Conservation (phyloP, 2,113 vertebrate species). For the Herpetotheres cachinnans region DNA sequence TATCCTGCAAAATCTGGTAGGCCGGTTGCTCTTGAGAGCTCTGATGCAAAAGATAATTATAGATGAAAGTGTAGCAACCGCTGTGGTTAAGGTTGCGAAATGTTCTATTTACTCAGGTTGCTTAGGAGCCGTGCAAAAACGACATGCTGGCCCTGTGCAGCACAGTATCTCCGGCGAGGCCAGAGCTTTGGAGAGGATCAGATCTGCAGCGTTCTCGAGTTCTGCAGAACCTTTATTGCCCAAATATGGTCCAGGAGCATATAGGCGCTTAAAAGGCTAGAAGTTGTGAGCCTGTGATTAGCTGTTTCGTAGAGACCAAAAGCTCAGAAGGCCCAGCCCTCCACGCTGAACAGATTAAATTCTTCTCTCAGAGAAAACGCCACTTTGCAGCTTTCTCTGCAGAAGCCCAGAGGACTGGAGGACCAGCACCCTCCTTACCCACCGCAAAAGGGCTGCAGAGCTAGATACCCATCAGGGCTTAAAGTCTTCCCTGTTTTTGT, state of each 20-base stretch:
- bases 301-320: rapidly evolving
- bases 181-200: background rate
- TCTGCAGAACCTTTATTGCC: background rate
- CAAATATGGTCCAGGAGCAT: slow-evolving; percentile 3
- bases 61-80: background rate
- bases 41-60: slow-evolving; percentile 11
- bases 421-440: background rate
- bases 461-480: background rate
- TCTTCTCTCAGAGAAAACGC: background rate
- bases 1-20: background rate
- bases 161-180: background rate
- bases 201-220: background rate
- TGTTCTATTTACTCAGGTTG: slow-evolving; percentile 35
- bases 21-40: background rate
- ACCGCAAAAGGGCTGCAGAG: background rate
- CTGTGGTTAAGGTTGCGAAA: background rate
- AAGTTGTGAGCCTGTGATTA: background rate
- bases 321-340: background rate
- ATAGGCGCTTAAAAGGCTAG: background rate
- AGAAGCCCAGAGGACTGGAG: background rate
- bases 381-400: background rate
- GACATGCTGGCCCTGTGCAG: background rate
- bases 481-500: rapidly evolving
- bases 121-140: background rate
- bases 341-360: rapidly evolving